Evolutionary conservation across 1,140 invertebrate genomes (phyloP).

Genomic region (Eupristina koningsbergeri): DNA sequence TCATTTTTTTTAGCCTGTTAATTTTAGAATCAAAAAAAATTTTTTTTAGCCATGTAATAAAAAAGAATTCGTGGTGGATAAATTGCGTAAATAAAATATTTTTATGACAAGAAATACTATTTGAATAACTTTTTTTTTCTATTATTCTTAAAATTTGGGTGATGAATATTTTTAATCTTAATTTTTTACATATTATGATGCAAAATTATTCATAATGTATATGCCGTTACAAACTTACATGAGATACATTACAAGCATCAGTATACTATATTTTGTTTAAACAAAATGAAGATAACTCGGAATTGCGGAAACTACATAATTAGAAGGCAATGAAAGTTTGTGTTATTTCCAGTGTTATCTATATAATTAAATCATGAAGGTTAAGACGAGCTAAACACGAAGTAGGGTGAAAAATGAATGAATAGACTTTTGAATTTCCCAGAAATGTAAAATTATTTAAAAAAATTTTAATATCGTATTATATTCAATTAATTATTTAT

Average conservation of each 20-base stretch:
- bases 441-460: too few species aligned
- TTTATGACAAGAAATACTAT: too few species aligned
- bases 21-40: background rate
- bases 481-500: too few species aligned
- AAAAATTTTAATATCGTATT: too few species aligned
- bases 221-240: background rate
- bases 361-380: slow-evolving; percentile 4
- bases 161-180: background rate
- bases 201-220: background rate
- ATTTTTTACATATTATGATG: background rate
- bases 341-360: slow-evolving; percentile 1
- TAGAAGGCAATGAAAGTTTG: background rate
- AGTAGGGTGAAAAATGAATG: background rate
- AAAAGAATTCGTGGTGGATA: too few species aligned
- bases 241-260: background rate
- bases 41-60: too few species aligned
- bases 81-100: background rate
- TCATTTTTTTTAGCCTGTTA: background rate
- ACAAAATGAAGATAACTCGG: background rate
- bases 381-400: background rate
- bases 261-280: background rate
- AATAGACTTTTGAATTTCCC: background rate
- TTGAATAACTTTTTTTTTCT: too few species aligned
- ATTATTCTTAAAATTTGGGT: too few species aligned
- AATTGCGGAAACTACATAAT: background rate